These are phyloP conservation scores for Pycnomerus fuliginosus DNA, from an alignment of 2,888 invertebrate genomes.

Conservation along the genomic window DNA sequence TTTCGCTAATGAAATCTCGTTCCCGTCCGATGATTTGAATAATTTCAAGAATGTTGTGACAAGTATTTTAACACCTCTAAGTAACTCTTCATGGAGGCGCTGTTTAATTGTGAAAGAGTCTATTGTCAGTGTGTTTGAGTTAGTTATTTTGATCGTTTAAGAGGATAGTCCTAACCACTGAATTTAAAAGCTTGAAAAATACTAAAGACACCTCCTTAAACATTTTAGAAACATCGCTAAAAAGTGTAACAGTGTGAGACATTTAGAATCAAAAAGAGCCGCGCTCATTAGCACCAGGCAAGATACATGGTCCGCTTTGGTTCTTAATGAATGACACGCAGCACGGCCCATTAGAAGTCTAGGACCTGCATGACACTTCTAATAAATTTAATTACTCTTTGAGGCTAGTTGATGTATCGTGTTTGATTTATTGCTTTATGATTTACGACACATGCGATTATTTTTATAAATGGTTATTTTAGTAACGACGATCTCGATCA, in stretches of 20 bases:
- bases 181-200: conserved; percentile 24
- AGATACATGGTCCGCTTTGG: conserved; percentile 26
- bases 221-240: conserved; percentile 22
- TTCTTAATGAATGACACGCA: conserved; percentile 25
- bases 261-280: conserved; percentile 20
- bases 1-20: conserved; percentile 11
- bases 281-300: conserved; percentile 27
- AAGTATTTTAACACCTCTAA: conserved; percentile 21
- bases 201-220: conserved; percentile 24
- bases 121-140: conserved; percentile 20
- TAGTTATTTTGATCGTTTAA: conserved; percentile 19
- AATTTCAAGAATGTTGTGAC: conserved; percentile 13
- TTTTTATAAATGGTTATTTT: conserved; percentile 33
- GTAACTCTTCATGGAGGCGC: conserved; percentile 17
- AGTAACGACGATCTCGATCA: conserved; percentile 6
- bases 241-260: conserved; percentile 20
- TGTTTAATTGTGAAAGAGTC: conserved; percentile 18
- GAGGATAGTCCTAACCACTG: conserved; percentile 12
- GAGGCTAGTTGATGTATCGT: conserved; percentile 28
- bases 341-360: conserved; percentile 25
- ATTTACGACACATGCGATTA: conserved; percentile 30
- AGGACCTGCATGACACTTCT: conserved; percentile 24
- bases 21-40: conserved; percentile 6
- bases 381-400: conserved; percentile 40
- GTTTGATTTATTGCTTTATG: conserved; percentile 36